Conservation (phyloP, 2,113 vertebrate species). For the Phoxinus phoxinus region DNA sequence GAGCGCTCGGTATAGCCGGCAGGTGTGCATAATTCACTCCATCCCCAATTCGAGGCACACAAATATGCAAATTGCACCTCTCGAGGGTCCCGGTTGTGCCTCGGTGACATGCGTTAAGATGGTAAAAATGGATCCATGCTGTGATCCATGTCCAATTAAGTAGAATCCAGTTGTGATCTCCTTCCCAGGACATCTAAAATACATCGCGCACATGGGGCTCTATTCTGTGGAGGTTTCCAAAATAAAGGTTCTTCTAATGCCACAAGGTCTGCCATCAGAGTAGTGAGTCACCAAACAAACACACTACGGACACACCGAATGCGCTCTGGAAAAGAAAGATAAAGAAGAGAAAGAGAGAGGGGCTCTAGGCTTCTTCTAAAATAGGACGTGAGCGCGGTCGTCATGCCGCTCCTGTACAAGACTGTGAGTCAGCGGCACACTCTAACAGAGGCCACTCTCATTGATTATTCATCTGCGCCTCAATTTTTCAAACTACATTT, state of each 20-base stretch:
- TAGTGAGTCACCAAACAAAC: constrained; percentile 32
- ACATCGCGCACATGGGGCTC: background rate
- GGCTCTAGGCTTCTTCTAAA: constrained; percentile 7
- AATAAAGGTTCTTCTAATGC: constrained; percentile 5
- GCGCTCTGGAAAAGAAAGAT: background rate
- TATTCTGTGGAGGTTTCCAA: constrained; percentile 7
- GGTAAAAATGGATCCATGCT: constrained; percentile 11
- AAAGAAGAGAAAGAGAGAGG: constrained; percentile 24
- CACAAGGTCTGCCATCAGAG: constrained; percentile 1
- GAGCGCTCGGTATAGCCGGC: background rate
- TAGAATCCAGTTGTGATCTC: background rate
- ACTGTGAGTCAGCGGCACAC: constrained; percentile 48
- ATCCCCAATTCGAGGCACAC: constrained; percentile 19
- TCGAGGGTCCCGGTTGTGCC: constrained; percentile 12
- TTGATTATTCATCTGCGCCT: constrained; percentile 59
- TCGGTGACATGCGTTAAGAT: background rate
- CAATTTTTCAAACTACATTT: constrained; percentile 40
- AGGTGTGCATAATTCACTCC: constrained; percentile 41
- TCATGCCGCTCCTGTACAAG: constrained; percentile 17
- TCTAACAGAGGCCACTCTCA: constrained; percentile 37
- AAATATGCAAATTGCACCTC: constrained; percentile 50
- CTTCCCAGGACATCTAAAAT: background rate
- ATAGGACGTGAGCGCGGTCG: background rate
- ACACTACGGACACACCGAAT: background rate
- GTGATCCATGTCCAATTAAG: constrained; percentile 10